These are phyloP conservation scores for Lutraria lutraria DNA, from an alignment of 2,888 invertebrate species.

Conservation along the genomic window DNA sequence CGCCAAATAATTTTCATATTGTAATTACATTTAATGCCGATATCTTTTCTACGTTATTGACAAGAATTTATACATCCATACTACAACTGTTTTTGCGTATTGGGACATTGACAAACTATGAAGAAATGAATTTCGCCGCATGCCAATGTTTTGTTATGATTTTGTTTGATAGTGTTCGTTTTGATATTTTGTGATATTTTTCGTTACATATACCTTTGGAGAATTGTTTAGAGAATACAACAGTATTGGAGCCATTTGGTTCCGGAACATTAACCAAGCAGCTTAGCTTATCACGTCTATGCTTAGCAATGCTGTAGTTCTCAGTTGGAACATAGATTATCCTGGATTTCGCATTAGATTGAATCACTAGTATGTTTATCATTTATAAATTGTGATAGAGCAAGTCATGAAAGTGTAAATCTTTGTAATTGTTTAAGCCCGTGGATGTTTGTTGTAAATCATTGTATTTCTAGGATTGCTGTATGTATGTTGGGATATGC, in stretches of 20 bases:
- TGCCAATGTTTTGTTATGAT: not conserved
- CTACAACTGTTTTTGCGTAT: not conserved
- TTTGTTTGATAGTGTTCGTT: not conserved
- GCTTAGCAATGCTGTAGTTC: not conserved
- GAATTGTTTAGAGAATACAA: not conserved
- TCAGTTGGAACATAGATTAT: not conserved
- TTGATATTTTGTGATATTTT: not conserved
- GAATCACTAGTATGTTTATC: not conserved
- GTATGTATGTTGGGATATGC: not conserved
- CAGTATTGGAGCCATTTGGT: not conserved
- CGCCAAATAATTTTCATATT: not conserved
- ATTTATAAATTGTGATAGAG: constrained; percentile 2
- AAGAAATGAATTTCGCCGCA: too few relatives aligned
- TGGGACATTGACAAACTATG: too few relatives aligned
- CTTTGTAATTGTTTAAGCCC: constrained; percentile 6
- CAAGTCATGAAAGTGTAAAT: not conserved
- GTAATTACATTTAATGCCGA: not conserved
- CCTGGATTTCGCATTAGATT: not conserved
- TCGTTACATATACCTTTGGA: not conserved
- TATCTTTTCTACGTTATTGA: not conserved
- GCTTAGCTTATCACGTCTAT: not conserved
- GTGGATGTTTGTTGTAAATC: not conserved
- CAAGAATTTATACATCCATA: not conserved
- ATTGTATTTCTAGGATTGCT: constrained; percentile 3
- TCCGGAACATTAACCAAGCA: not conserved